These are phyloP conservation scores for Nezara viridula DNA, from an alignment of 2,888 invertebrate genomes.

Conservation along the genomic window DNA sequence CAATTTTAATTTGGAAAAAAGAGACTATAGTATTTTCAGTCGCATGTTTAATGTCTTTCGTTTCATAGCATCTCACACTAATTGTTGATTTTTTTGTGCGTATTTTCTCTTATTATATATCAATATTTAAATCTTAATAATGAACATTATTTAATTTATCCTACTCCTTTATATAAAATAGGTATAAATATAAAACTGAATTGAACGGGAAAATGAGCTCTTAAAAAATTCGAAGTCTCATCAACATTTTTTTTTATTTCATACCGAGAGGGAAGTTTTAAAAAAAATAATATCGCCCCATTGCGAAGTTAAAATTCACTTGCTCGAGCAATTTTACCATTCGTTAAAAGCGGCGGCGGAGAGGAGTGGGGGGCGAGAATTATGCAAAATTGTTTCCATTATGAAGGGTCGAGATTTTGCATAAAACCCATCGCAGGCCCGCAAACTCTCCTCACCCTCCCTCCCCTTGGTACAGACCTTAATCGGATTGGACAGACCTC, in stretches of 20 bases:
- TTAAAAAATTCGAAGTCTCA: not conserved
- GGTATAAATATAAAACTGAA: too few species aligned
- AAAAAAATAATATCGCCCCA: constrained; percentile 10
- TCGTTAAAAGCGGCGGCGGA: not conserved
- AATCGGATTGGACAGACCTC: constrained; percentile 25
- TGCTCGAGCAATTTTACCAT: not conserved
- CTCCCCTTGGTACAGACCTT: not conserved
- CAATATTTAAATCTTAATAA: too few species aligned
- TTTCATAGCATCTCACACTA: too few species aligned
- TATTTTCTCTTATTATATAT: too few species aligned
- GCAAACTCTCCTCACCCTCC: not conserved
- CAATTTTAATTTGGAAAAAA: too few species aligned
- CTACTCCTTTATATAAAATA: too few species aligned
- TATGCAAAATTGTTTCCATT: constrained; percentile 42
- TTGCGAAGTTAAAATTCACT: constrained; percentile 8
- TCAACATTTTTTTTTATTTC: not conserved
- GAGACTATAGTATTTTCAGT: too few species aligned
- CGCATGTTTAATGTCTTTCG: too few species aligned
- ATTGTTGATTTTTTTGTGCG: too few species aligned
- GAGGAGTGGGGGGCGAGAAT: not conserved
- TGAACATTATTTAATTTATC: too few species aligned
- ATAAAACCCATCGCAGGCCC: not conserved
- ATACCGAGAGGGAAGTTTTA: not conserved
- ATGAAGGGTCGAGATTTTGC: constrained; percentile 16
- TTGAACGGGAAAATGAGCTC: not conserved